Base-by-base conservation (phyloP, 92 coral and sea anemone genomes). In the Zoanthus solanderi region DNA sequence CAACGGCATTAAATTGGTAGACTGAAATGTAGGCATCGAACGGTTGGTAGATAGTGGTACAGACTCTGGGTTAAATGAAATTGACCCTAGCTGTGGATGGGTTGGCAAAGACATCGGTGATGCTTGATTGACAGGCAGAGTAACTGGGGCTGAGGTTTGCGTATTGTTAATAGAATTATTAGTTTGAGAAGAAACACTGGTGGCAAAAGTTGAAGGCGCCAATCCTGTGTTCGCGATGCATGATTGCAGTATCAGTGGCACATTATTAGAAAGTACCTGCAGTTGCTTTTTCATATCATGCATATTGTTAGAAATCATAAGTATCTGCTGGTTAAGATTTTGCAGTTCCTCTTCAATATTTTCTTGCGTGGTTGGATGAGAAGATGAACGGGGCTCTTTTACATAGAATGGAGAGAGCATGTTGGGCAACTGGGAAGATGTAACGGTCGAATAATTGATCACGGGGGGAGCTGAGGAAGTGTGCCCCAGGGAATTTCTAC, bases 381-480 rank as follows among this genome's bases (percentile, higher is more conserved):
- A 37, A 72, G 76, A 72, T 28, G 76, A 72, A 72, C 69, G 17
- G 18, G 69, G 9, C 69, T 16, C 7, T 61, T 16, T 61, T 61
- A 9, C 4, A 16, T 8, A 37, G 76, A 72, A 72, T 72, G 76
- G 76, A 72, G 52, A 72, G 50, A 71, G 7, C 7, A 71, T 32
- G 13, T 71, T 13, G n/a, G 50, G 48, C 50, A 71, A 23, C 34
- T 8, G 37, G 32, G 76, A 71, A 71, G 37, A 34, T 7, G 76
- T 48, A 71, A 71, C 48, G 12, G 48, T 71, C 34, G 47, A 34
- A 32, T 42, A 31, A 71, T 9, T 71, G 18, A 71, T 71, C 34
- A 42, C 76, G 32, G 76, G 76, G 76, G 50, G 76, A 71, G 34
- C 48, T 34, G 76, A 71, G 17, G 50, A 71, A 71, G 76, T 71